Evolutionary conservation across 23 tunicate species (phyloP).

Genomic region (Aplidium turbinatum): DNA sequence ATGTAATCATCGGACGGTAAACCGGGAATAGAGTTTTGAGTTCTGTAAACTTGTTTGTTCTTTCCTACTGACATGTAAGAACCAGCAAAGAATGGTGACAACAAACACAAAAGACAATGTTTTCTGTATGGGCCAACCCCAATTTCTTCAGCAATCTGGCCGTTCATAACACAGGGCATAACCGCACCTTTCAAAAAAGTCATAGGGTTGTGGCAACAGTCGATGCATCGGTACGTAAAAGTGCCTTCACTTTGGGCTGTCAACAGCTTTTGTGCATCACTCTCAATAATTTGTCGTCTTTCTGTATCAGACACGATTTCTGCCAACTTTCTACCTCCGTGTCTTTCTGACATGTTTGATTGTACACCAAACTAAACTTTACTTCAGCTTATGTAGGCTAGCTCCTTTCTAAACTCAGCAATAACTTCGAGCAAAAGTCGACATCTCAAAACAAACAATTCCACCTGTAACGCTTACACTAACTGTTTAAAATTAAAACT

Average conservation of each 20-base stretch:
- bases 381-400: too few relatives aligned
- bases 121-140: slow-evolving; percentile 38
- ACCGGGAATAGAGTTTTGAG: slow-evolving; percentile 67
- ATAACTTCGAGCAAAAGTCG: too few relatives aligned
- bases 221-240: slow-evolving; percentile 75
- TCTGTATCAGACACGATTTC: too few relatives aligned
- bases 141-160: slow-evolving; percentile 58
- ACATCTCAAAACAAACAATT: too few relatives aligned
- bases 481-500: too few relatives aligned
- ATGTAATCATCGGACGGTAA: slow-evolving; percentile 63
- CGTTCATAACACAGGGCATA: slow-evolving; percentile 66
- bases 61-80: slow-evolving; percentile 66
- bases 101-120: slow-evolving; percentile 53
- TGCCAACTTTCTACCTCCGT: too few relatives aligned
- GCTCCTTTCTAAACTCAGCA: too few relatives aligned
- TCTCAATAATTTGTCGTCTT: slow-evolving; percentile 35
- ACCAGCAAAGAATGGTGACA: slow-evolving; percentile 60
- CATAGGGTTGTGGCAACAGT: slow-evolving; percentile 46
- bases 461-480: too few relatives aligned
- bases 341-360: too few relatives aligned
- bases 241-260: slow-evolving; percentile 61
- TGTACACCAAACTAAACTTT: too few relatives aligned
- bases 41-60: slow-evolving; percentile 58
- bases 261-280: slow-evolving; percentile 55
- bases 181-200: slow-evolving; percentile 41